Evolutionary conservation across 2,888 invertebrate species (phyloP).

Genomic region (Mechanitis messenoides): DNA sequence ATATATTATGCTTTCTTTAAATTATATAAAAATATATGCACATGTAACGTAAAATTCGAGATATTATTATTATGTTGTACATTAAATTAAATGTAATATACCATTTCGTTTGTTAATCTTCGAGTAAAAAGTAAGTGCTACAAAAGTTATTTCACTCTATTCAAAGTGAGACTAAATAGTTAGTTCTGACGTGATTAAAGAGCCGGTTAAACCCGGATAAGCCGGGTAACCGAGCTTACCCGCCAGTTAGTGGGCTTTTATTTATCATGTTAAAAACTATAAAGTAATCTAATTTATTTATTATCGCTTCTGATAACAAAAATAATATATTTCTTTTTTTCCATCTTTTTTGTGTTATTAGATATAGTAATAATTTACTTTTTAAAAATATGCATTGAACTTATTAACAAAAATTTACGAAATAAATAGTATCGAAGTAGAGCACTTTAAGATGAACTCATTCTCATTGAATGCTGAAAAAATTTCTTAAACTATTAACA

Average conservation of each 20-base stretch:
- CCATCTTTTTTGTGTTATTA: no score
- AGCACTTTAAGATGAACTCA: not conserved
- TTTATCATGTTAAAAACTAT: not conserved
- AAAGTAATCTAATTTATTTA: no score
- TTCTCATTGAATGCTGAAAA: not conserved
- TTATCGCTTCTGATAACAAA: not conserved
- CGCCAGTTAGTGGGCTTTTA: slow-evolving; percentile 1
- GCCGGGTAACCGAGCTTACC: slow-evolving; percentile 4
- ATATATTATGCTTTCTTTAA: no score
- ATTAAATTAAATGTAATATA: not conserved
- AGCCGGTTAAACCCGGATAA: slow-evolving; percentile 6
- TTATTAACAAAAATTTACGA: no score
- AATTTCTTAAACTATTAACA: slow-evolving; percentile 13
- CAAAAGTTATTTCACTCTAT: no score
- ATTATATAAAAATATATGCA: no score
- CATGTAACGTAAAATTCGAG: no score
- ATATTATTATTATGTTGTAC: no score
- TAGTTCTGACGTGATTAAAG: slow-evolving; percentile 6
- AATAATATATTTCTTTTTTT: not conserved
- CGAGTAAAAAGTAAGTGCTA: not conserved
- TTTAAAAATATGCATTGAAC: no score
- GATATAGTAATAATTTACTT: no score
- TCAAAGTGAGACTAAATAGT: not conserved
- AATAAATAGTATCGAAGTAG: no score
- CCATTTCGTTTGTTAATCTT: not conserved